Conservation (phyloP, 2,797 vertebrate genomes). For the Eremophila alpestris region DNA sequence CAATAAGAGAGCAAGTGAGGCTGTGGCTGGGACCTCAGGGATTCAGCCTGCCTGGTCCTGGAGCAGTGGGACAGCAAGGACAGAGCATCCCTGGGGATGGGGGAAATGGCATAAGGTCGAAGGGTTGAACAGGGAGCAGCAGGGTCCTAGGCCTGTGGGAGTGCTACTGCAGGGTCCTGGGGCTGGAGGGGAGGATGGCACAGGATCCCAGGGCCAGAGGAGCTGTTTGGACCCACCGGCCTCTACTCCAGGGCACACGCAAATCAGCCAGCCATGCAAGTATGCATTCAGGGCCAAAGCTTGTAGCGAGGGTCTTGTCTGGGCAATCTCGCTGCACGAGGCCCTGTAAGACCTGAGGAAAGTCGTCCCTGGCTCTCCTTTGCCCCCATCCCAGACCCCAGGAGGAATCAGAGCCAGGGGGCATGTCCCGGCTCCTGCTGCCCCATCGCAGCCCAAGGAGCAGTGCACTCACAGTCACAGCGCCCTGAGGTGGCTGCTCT, state of each 20-base stretch:
- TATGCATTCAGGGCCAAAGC: not conserved
- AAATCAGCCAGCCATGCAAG: not conserved
- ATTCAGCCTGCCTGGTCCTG: not conserved
- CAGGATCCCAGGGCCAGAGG: not conserved
- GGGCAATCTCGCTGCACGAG: rapidly evolving
- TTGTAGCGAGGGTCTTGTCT: rapidly evolving
- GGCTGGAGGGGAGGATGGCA: not conserved
- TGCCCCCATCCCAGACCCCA: not conserved
- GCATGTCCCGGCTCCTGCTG: not conserved
- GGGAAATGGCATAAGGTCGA: not conserved
- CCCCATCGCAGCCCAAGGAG: not conserved
- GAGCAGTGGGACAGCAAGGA: not conserved
- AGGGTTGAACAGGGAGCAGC: not conserved
- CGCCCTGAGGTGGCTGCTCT: not conserved
- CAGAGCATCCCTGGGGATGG: rapidly evolving
- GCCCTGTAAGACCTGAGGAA: not conserved
- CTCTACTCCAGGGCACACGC: not conserved
- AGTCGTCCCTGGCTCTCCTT: not conserved
- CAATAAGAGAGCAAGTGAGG: not conserved
- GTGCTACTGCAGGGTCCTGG: not conserved
- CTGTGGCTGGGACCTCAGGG: not conserved
- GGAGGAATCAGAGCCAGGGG: not conserved
- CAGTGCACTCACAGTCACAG: not conserved
- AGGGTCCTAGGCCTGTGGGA: not conserved
- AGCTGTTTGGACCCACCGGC: not conserved